These are phyloP conservation scores for Drosophila macrospina DNA, from an alignment of 2,888 invertebrate species.

Conservation along the genomic window DNA sequence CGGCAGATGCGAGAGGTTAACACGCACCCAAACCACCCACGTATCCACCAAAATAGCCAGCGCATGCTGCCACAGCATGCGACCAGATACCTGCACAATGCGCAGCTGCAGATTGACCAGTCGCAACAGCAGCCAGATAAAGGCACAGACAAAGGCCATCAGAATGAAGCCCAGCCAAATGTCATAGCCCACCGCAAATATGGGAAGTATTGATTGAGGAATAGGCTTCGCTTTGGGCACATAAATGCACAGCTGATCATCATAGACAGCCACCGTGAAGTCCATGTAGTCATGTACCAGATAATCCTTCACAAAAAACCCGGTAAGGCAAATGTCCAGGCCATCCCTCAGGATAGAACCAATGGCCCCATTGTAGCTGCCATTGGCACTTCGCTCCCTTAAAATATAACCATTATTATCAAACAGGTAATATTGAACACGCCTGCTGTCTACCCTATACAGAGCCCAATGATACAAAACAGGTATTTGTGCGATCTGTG, in stretches of 20 bases:
- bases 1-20: constrained; percentile 81
- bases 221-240: constrained; percentile 84
- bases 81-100: constrained; percentile 23
- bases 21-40: constrained; percentile 84
- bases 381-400: constrained; percentile 79
- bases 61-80: constrained; percentile 64
- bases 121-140: constrained; percentile 78
- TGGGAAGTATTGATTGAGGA: constrained; percentile 84
- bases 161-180: constrained; percentile 84
- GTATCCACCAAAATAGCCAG: constrained; percentile 81
- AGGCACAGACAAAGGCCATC: constrained; percentile 74
- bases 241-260: constrained; percentile 85
- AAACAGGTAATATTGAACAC: neutral
- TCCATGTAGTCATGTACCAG: constrained; percentile 82
- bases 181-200: constrained; percentile 82
- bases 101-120: constrained; percentile 71
- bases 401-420: neutral
- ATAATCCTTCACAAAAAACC: constrained; percentile 85
- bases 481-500: too few relatives aligned
- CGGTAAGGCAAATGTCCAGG: constrained; percentile 84
- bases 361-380: constrained; percentile 84
- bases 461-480: too few relatives aligned
- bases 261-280: constrained; percentile 84
- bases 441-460: neutral
- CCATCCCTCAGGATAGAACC: constrained; percentile 82